These are phyloP conservation scores for Galaxea fascicularis DNA, from an alignment of 92 coral and sea anemone species.

Conservation along the genomic window DNA sequence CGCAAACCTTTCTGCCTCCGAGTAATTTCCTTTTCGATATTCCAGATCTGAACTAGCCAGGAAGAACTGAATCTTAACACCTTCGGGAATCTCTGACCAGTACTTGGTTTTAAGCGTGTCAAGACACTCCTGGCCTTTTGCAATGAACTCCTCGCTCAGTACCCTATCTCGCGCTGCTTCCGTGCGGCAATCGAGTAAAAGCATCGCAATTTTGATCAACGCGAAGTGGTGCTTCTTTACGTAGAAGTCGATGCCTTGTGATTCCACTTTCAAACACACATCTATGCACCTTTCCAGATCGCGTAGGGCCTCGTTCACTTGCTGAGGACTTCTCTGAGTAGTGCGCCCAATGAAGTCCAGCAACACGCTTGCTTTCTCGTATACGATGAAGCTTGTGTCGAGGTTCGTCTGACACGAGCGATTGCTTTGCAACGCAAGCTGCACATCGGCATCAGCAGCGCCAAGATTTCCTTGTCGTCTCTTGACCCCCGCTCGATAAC, in stretches of 20 bases:
- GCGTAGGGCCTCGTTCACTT: conserved; percentile 34
- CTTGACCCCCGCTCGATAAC: conserved; percentile 69
- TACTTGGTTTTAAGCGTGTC: conserved; percentile 47
- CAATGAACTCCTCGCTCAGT: conserved; percentile 52
- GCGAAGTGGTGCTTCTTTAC: conserved; percentile 85
- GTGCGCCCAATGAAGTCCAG: conserved; percentile 60
- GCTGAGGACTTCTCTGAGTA: conserved; percentile 15
- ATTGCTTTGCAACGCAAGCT: conserved; percentile 59
- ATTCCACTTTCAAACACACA: conserved; percentile 52
- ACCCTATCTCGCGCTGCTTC: conserved; percentile 69
- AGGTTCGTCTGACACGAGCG: conserved; percentile 38
- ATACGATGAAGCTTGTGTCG: conserved; percentile 65
- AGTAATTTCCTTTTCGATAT: conserved; percentile 55
- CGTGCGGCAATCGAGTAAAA: conserved; percentile 78
- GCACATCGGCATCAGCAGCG: conserved; percentile 49
- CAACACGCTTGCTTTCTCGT: conserved; percentile 75
- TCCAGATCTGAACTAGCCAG: conserved; percentile 69
- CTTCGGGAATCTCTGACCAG: conserved; percentile 61
- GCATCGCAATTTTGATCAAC: conserved; percentile 73
- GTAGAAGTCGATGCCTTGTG: conserved; percentile 39
- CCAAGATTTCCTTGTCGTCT: conserved; percentile 69
- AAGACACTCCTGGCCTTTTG: conserved; percentile 68
- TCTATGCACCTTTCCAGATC: conserved; percentile 68
- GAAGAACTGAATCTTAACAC: conserved; percentile 57
- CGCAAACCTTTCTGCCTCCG: conserved; percentile 65